Base-by-base conservation (phyloP, 2,888 invertebrate species). In the Cantharis nigra region DNA sequence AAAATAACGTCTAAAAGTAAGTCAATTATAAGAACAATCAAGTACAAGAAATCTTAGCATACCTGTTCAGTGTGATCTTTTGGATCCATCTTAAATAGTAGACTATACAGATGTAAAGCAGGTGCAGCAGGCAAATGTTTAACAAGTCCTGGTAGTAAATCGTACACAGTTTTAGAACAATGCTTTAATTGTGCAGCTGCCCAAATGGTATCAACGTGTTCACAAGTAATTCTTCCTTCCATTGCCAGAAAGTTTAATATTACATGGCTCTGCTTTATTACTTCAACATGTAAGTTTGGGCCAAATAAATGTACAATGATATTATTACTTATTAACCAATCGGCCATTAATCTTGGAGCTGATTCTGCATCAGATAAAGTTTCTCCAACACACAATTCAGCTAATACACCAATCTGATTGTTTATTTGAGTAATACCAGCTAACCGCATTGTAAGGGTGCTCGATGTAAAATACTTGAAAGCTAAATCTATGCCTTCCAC, bases 271-370 rank as follows among this genome's bases (percentile, higher is more conserved):
- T 98, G 98, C 87, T 98, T 98, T 79, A 98, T 97, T 13, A 97
- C 93, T 92, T 98, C 98, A 63, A 97, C 97, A 89, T 98, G 98
- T 82, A 98, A 91, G 90, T 98, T 98, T 30, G 98, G 98, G n/a
- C 98, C 98, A 90, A 98, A 98, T 77, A 98, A 93, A 87, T 98
- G 97, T 83, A 97, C 95, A 82, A 98, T 95, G 79, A 98, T 97
- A 87, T 95, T 96, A 87, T 97, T 95, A 81, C 92, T 93, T 0
- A 96, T 94, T 18, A 98, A 90, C 98, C 98, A 98, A 81, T 95
- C 92, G 0, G 96, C 96, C 82, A 98, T 91, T 82, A 93, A 94
- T 81, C 95, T 94, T 0, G 96, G 96, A 33, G 96, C 94, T 28
- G 94, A 90, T 85, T 97, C 97, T 0, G 95, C 95, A 85, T 97